Conservation (phyloP, 1,140 invertebrate genomes). For the Portunus trituberculatus region DNA sequence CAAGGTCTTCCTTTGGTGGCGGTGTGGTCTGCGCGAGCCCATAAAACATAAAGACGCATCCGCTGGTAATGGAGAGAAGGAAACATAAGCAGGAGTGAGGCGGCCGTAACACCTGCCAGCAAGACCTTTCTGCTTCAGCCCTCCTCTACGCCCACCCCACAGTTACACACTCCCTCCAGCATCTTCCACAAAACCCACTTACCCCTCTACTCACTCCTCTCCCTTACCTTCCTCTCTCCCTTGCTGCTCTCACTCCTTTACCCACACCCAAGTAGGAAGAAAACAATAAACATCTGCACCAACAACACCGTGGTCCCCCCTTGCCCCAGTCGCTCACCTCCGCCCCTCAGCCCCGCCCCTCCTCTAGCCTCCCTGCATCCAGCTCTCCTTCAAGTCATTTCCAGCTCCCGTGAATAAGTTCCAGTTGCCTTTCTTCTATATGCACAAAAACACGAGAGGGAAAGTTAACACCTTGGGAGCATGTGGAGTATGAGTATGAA, state of each 20-base stretch:
- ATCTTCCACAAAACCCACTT: background rate
- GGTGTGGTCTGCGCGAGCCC: background rate
- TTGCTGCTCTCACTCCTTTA: background rate
- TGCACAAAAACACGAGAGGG: conserved; percentile 28
- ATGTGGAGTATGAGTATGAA: conserved; percentile 72
- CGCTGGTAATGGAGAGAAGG: background rate
- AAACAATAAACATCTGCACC: conserved; percentile 12
- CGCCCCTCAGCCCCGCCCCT: background rate
- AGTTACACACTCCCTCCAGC: background rate
- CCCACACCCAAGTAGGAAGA: background rate
- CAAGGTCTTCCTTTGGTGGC: no score
- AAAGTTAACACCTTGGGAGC: conserved; percentile 68
- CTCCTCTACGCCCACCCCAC: background rate
- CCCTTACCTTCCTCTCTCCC: background rate
- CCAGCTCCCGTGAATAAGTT: conserved; percentile 64
- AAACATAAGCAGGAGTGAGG: conserved; percentile 12
- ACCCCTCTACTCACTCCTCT: background rate
- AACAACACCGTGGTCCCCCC: background rate
- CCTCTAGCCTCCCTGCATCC: conserved; percentile 42
- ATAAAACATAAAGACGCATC: background rate
- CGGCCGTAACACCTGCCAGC: background rate
- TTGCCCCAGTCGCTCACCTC: background rate
- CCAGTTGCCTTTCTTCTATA: conserved; percentile 47
- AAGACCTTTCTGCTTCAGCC: background rate
- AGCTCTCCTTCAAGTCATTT: conserved; percentile 70